Conservation (phyloP, 2,113 vertebrate genomes). For the Pogona vitticeps region DNA sequence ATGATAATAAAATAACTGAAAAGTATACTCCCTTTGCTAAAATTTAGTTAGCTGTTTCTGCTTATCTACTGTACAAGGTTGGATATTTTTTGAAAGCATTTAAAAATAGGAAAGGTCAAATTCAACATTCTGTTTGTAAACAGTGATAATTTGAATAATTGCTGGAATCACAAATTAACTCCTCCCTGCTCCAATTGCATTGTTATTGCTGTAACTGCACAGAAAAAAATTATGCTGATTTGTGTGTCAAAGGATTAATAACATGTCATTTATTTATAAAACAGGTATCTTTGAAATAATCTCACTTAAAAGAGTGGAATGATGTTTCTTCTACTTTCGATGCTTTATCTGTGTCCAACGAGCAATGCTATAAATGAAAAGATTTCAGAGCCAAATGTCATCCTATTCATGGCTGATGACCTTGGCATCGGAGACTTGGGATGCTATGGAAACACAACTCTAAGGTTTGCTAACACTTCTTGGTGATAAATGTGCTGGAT, state of each 20-base stretch:
- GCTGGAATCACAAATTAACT: background rate
- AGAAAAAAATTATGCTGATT: background rate
- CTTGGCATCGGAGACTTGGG: slow-evolving; percentile 90
- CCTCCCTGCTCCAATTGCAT: background rate
- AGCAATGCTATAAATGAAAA: background rate
- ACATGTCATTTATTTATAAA: fast-evolving
- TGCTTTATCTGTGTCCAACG: slow-evolving; percentile 49
- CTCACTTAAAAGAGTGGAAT: slow-evolving; percentile 68
- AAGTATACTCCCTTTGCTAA: background rate
- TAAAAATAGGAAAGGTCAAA: background rate
- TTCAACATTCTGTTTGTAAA: background rate
- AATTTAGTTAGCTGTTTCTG: background rate
- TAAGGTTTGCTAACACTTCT: slow-evolving; percentile 76
- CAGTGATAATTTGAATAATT: background rate
- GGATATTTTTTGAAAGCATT: no score
- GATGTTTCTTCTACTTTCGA: slow-evolving; percentile 54
- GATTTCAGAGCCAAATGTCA: slow-evolving; percentile 74
- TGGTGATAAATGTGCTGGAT: background rate
- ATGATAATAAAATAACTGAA: background rate
- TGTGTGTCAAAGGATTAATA: background rate
- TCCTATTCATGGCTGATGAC: slow-evolving; percentile 90
- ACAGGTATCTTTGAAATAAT: slow-evolving; percentile 1
- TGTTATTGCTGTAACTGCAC: background rate
- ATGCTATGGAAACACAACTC: slow-evolving; percentile 88
- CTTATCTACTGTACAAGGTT: no score